Evolutionary conservation across 2,888 invertebrate species (phyloP).

Genomic region (Neoitamus cyanurus): DNA sequence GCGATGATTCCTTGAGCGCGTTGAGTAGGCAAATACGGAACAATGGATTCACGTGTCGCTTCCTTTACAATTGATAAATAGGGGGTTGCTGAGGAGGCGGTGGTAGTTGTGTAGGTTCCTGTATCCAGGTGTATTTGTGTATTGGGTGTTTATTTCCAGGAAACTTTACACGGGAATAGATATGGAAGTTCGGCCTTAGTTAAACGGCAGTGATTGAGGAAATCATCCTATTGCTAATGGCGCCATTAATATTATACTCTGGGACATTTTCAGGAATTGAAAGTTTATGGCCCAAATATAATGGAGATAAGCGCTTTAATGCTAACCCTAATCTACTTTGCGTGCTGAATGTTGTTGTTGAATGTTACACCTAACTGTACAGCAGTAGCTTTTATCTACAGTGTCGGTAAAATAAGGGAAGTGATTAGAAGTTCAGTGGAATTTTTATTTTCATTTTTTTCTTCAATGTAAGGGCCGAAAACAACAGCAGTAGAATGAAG

Average conservation of each 20-base stretch:
- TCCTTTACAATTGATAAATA: neutral
- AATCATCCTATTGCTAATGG: neutral
- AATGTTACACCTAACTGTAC: too few relatives aligned
- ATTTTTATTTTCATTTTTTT: too few relatives aligned
- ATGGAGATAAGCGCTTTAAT: neutral
- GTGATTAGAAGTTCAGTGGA: too few relatives aligned
- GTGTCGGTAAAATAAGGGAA: too few relatives aligned
- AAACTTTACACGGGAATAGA: neutral
- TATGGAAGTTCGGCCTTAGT: neutral
- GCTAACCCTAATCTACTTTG: neutral
- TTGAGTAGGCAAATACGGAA: neutral
- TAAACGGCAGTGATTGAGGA: neutral
- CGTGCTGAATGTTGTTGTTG: too few relatives aligned
- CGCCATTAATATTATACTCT: neutral
- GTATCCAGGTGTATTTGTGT: neutral
- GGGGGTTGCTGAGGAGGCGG: neutral
- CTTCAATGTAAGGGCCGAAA: too few relatives aligned
- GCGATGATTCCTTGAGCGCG: neutral
- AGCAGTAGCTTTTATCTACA: too few relatives aligned
- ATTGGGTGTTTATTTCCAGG: neutral
- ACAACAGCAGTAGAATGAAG: too few relatives aligned
- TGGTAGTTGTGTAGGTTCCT: neutral
- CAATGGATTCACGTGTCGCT: neutral
- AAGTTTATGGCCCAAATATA: neutral
- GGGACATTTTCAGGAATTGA: neutral